Conservation (phyloP, 2,888 invertebrate genomes). For the Stenodera caucasica region DNA sequence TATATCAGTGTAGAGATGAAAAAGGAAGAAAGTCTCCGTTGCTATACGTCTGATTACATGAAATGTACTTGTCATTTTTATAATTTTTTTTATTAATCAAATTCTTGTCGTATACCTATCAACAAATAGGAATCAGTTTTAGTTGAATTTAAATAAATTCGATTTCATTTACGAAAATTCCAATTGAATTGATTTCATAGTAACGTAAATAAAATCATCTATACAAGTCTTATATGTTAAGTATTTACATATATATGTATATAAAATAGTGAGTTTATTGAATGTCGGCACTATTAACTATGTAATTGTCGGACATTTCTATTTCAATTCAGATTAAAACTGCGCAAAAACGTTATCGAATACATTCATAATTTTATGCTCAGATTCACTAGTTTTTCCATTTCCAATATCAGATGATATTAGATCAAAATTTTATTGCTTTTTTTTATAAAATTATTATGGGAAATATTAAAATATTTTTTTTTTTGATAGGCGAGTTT, state of each 20-base stretch:
- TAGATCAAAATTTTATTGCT: too few relatives aligned
- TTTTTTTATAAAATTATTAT: too few relatives aligned
- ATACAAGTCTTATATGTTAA: background rate
- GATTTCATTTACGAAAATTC: background rate
- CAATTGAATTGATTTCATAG: background rate
- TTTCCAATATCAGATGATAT: background rate
- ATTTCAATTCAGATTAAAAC: conserved; percentile 6
- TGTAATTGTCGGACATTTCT: background rate
- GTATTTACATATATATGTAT: too few relatives aligned
- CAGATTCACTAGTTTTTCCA: background rate
- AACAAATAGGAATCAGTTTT: background rate
- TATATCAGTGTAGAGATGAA: background rate
- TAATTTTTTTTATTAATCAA: background rate
- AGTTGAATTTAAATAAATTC: background rate
- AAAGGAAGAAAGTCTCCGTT: conserved; percentile 27
- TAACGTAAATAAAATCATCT: background rate
- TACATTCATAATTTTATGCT: background rate
- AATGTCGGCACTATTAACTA: conserved; percentile 4
- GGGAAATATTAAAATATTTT: too few relatives aligned
- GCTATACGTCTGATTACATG: conserved; percentile 31
- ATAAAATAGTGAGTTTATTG: conserved; percentile 7
- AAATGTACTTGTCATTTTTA: conserved; percentile 33
- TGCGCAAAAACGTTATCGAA: background rate
- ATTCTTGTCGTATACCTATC: background rate
- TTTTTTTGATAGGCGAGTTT: conserved; percentile 42